Conservation (phyloP, 2,888 invertebrate species). For the Tanaodytes sp. region DNA sequence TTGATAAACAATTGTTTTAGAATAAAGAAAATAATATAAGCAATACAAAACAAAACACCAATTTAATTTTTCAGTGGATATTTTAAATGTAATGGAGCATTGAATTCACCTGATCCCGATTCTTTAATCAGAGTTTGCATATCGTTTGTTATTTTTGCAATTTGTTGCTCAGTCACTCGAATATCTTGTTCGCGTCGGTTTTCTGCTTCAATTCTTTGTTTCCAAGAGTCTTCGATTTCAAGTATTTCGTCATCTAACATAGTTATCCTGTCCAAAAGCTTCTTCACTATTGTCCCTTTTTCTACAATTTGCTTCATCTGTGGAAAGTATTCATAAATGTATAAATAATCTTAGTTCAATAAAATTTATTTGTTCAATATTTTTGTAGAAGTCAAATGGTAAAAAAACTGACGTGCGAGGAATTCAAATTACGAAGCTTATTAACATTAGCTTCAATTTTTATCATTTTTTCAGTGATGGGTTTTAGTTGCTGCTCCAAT, state of each 20-base stretch:
- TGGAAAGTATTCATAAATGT: too few species aligned
- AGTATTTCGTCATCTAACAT: constrained; percentile 58
- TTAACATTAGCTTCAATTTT: too few species aligned
- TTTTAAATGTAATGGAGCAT: too few species aligned
- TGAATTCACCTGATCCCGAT: constrained; percentile 76
- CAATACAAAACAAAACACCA: neutral
- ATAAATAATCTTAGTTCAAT: too few species aligned
- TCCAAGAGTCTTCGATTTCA: constrained; percentile 60
- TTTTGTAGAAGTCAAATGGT: too few species aligned
- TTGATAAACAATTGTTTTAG: constrained; percentile 11
- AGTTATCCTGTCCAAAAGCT: constrained; percentile 57
- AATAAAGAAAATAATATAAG: neutral
- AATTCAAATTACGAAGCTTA: too few species aligned
- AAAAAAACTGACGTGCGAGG: too few species aligned
- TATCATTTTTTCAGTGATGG: too few species aligned
- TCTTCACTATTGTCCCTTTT: constrained; percentile 55
- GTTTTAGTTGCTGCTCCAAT: too few species aligned
- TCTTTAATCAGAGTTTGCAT: constrained; percentile 72
- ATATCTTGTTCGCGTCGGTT: constrained; percentile 75
- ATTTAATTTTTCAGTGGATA: too few species aligned
- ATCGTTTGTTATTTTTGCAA: constrained; percentile 76
- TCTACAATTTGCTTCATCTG: constrained; percentile 50
- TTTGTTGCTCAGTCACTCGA: constrained; percentile 72
- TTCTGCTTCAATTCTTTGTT: constrained; percentile 74
- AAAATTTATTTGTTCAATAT: too few species aligned